phyloP scores from a whole-genome alignment of 2,888 invertebrate genomes.

The Autographa gamma region DNA sequence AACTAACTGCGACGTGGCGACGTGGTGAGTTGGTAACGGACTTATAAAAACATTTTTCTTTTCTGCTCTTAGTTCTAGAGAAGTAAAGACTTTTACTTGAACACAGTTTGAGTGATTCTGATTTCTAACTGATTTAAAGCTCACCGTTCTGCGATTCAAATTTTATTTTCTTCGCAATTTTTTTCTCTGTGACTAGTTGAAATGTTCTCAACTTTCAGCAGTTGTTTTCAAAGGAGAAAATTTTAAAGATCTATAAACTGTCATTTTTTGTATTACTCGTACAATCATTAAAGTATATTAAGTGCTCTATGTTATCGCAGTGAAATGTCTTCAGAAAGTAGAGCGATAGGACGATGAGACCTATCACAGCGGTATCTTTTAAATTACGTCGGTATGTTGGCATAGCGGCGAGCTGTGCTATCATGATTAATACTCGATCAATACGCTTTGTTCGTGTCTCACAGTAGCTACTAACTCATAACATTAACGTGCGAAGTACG shows the following conservation, averaged over 20 bases:
- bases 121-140: background rate
- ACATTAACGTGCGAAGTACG: slow-evolving; percentile 15
- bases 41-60: background rate
- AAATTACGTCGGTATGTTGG: background rate
- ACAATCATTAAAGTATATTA: too few relatives aligned
- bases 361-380: background rate
- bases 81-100: background rate
- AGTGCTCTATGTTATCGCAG: background rate
- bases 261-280: too few relatives aligned
- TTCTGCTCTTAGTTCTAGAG: background rate
- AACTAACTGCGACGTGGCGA: background rate
- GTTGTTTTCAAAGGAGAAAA: too few relatives aligned
- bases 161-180: background rate
- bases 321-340: background rate
- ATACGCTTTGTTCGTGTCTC: slow-evolving; percentile 26
- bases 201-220: background rate
- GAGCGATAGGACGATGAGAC: background rate
- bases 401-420: background rate
- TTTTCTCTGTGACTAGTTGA: background rate
- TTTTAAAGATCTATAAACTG: background rate
- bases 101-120: background rate
- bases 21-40: background rate
- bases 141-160: background rate
- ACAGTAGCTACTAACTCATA: slow-evolving; percentile 32
- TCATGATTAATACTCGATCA: slow-evolving; percentile 10